These are phyloP conservation scores for Yasuhikotakia modesta DNA, from an alignment of 2,797 vertebrate genomes.

Conservation along the genomic window DNA sequence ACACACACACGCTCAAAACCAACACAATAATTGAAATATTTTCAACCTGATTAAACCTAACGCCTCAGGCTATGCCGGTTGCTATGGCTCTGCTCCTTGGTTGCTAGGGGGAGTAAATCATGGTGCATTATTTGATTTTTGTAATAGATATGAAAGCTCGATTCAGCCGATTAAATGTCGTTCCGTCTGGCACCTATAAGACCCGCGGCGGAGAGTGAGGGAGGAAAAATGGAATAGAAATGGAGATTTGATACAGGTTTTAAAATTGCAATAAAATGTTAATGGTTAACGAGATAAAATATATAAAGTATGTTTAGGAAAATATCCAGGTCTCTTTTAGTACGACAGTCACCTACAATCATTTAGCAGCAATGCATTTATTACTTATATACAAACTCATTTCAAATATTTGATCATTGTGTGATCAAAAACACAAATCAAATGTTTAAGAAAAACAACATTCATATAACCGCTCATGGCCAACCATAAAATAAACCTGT, in stretches of 20 bases:
- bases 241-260: slow-evolving; percentile 39
- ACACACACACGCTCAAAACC: slow-evolving; percentile 85
- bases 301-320: slow-evolving; percentile 8
- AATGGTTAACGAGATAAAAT: slow-evolving; percentile 34
- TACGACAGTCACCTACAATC: neutral
- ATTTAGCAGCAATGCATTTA: slow-evolving; percentile 9
- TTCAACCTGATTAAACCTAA: slow-evolving; percentile 99
- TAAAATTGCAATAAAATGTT: slow-evolving; percentile 44
- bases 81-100: slow-evolving; percentile 98
- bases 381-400: neutral
- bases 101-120: slow-evolving; percentile 99
- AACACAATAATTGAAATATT: slow-evolving; percentile 99
- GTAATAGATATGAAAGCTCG: slow-evolving; percentile 99
- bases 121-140: slow-evolving; percentile 99
- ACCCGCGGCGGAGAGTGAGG: slow-evolving; percentile 14
- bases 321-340: slow-evolving; percentile 1
- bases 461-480: neutral
- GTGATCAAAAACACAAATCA: neutral
- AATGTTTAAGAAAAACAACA: neutral
- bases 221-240: slow-evolving; percentile 34
- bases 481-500: neutral
- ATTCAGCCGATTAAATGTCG: slow-evolving; percentile 99
- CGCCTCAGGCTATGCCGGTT: slow-evolving; percentile 96
- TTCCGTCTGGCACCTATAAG: slow-evolving; percentile 93
- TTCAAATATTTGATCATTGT: neutral